Base-by-base conservation (phyloP, 2,888 invertebrate genomes). In the Callosobruchus maculatus region DNA sequence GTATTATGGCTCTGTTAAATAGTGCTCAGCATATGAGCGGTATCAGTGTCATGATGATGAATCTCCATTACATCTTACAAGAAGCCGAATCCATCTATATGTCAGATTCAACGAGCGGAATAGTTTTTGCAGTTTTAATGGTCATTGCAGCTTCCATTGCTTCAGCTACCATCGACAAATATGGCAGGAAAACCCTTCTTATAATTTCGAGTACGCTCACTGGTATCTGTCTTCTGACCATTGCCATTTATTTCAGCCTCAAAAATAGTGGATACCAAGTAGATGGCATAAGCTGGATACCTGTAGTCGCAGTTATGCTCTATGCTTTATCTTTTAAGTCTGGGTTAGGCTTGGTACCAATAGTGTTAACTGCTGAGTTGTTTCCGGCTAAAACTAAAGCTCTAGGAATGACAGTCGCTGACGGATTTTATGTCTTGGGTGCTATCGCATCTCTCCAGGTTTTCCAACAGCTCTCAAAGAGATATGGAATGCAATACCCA, bases 361-460 rank as follows among this genome's bases (percentile, higher is more conserved):
- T 86, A 49, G 85, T 87, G 2, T 80, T 86, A 76, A 86, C 86
- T 0, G 86, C 85, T 0, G 87, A 87, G 77, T 74, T 87, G n/a
- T 87, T 87, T 75, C 86, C 87, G 0, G 84, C 86, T 1, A 85
- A 84, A 76, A 83, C 87, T 7, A 87, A 87, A 80, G 87, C 86
- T 3, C 83, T 85, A 77, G 87, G 86, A 4, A 86, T 87, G 86
- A 86, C 87, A 0, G 71, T 86, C 21, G 84, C 86, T 2, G 87
- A 87, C 75, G 82, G 83, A 4, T 82, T 84, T 78, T 87, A 86
- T 74, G 81, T 86, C 4, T 76, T 85, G n/a, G 84, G 85, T 73
- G 84, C 84, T 0, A 75, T 85, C 3, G 74, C 86, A 2, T 85
- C 85, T 0, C 80, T 87, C 3, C 84, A 85, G 74, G 74, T 87